phyloP scores from a whole-genome alignment of 1,140 invertebrate genomes.

The Whitmania pigra region DNA sequence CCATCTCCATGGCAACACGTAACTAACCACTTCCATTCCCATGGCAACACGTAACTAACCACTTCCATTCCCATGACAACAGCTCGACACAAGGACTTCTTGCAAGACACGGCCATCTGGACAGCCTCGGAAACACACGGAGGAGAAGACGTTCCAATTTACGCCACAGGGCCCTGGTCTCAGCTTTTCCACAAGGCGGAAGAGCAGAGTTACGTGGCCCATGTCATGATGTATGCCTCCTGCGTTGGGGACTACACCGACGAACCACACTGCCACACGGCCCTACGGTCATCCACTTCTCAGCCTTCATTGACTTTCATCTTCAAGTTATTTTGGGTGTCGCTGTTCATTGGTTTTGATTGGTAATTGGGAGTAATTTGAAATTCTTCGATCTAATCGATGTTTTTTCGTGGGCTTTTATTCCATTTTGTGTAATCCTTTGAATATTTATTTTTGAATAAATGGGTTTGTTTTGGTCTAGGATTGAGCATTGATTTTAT shows the following conservation, averaged over 20 bases:
- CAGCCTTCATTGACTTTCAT: neutral
- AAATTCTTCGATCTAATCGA: neutral
- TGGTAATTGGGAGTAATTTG: neutral
- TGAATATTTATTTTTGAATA: neutral
- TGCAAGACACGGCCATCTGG: conserved; percentile 49
- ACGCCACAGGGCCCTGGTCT: conserved; percentile 58
- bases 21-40: neutral
- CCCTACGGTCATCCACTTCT: neutral
- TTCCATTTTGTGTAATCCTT: neutral
- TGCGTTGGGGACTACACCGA: conserved; percentile 36
- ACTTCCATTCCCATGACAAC: neutral
- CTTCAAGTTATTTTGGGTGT: neutral
- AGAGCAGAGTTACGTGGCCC: conserved; percentile 76
- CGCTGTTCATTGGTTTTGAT: neutral
- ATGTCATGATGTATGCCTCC: conserved; percentile 55
- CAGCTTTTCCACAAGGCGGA: conserved; percentile 77
- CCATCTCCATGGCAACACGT: neutral
- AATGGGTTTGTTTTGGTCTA: too few species aligned
- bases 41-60: too few species aligned
- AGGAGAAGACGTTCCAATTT: conserved; percentile 39
- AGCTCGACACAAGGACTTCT: conserved; percentile 23
- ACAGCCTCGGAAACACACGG: conserved; percentile 43
- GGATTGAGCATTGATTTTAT: too few species aligned
- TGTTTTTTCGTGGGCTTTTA: neutral
- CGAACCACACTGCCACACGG: neutral